Evolutionary conservation across 2,888 invertebrate species (phyloP), one percentile per base, ranked within the genome.

Genomic region (Gastrophysa polygoni): DNA sequence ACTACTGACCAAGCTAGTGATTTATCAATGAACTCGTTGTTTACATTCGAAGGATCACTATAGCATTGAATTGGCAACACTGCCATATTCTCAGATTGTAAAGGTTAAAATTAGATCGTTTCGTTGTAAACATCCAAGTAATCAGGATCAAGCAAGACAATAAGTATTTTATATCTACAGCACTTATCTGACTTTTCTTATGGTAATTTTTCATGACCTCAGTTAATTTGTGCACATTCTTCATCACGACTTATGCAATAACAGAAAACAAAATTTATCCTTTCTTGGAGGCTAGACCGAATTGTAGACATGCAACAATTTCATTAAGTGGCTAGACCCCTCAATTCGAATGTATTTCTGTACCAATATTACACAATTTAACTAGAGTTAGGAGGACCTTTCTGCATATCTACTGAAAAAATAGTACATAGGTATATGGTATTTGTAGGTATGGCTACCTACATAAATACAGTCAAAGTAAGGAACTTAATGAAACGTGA

Each of bases 271-370:
- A 32, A 32, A 32, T 10, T 10, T 7, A 32, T 32, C 32, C 44
- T 57, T 18, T 34, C 8, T 49, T 56, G 51, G 32, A 32, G 56
- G 44, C 63, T 63, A 63, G 63, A 59, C 59, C 59, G 46, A 47
- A 48, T 34, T 56, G 59, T 48, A 63, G 63, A 63, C 59, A 32
- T 4, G 29, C 8, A 6, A 32, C 10, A 10, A 10, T 32, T 32
- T 32, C 29, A 10, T 10, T 32, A 10, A 32, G 7, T 24, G 10
- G 29, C 8, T 32, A 32, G 2, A 2, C 6, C 2, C 5, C 29
- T 7, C 10, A 32, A 24, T 5, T n/a, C n/a, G n/a, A n/a, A n/a
- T n/a, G n/a, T n/a, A n/a, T n/a, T n/a, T n/a, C n/a, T n/a, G n/a
- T n/a, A n/a, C n/a, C n/a, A n/a, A n/a, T n/a, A n/a, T n/a, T n/a